Base-by-base conservation (phyloP, 2,888 invertebrate genomes). In the Nymphalis polychloros region DNA sequence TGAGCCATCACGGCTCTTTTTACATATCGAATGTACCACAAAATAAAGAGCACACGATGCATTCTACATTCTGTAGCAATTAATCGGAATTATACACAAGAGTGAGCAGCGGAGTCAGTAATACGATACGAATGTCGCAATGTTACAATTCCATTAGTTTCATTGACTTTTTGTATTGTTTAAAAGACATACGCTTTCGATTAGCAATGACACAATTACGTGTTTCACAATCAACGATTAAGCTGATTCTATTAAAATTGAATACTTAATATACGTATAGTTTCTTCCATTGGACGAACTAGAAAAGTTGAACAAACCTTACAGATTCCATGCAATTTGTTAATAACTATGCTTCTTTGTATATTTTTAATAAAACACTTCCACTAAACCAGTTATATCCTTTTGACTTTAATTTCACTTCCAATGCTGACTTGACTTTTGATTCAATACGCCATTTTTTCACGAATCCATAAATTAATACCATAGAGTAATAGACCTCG, bases 161-260 rank as follows among this genome's bases (percentile, higher is more conserved):
- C 67, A 69, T 65, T 71, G 71, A 64, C 70, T 71, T 72, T 75
- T 68, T 68, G 23, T 66, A 65, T 76, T 75, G 76, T 75, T 75
- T 72, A 68, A 63, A 61, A 70, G 68, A 68, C 70, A 72, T 72
- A 66, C 68, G 59, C 62, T 72, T 73, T 73, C 72, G 65, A 68
- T 70, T 68, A 64, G 62, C 63, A 67, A 64, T 73, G 73, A 69
- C 72, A 60, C 50, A 49, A 49, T 68, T 69, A 27, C n/a, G 59
- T 68, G 35, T 48, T 65, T n/a, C 63, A 66, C 59, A 52, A 47
- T 23, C 31, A 16, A 59, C 48, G 49, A 68, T 59, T 52, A 41
- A 52, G 35, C 46, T 55, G 27, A 68, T 60, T 69, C 17, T 66
- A 50, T 23, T 27, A 47, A 17, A 19, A 41, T 49, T 48, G n/a